These are phyloP conservation scores for Eriocheir sinensis DNA, from an alignment of 1,140 invertebrate genomes.

Conservation along the genomic window DNA sequence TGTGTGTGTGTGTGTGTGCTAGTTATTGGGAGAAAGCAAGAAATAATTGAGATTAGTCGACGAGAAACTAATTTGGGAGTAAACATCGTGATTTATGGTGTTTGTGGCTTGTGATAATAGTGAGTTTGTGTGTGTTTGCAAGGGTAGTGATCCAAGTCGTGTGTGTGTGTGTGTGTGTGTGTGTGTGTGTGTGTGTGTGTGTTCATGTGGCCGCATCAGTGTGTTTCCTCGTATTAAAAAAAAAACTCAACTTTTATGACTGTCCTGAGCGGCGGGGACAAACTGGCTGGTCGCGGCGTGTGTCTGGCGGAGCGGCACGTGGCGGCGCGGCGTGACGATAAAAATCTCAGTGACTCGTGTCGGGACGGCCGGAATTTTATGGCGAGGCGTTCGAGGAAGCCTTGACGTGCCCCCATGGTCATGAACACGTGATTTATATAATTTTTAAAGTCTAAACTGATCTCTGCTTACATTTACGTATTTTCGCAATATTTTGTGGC, in stretches of 20 bases:
- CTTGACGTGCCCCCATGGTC: not conserved
- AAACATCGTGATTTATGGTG: not conserved
- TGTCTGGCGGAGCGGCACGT: not conserved
- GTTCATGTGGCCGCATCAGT: not conserved
- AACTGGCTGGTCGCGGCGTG: no score
- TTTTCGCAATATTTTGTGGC: not conserved
- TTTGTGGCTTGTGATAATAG: not conserved
- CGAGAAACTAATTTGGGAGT: not conserved
- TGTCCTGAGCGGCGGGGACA: not conserved
- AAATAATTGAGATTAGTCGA: not conserved
- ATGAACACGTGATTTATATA: not conserved
- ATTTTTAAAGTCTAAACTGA: not conserved
- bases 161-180: no score
- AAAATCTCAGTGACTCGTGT: not conserved
- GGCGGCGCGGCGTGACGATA: not conserved
- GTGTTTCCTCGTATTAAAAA: no score
- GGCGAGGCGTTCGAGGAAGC: not conserved
- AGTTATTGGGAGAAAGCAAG: not conserved
- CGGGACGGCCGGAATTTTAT: not conserved
- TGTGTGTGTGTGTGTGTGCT: not conserved
- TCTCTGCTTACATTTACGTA: not conserved
- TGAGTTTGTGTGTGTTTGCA: not conserved
- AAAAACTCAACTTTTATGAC: no score
- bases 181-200: no score
- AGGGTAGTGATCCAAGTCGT: no score